Evolutionary conservation across 2,797 vertebrate genomes (phyloP).

Genomic region (Meda fulgida): DNA sequence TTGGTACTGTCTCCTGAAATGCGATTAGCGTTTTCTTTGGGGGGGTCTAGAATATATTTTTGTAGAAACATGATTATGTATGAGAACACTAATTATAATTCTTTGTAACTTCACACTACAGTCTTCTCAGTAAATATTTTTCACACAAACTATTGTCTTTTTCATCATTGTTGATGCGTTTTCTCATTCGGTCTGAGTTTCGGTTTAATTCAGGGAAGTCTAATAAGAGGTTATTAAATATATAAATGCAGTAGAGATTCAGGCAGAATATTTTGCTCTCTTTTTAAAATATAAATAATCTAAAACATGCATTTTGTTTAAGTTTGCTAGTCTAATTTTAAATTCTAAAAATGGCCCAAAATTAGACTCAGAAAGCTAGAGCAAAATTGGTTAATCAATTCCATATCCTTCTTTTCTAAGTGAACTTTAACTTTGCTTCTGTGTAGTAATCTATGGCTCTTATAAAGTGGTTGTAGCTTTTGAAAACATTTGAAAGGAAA

Average conservation of each 20-base stretch:
- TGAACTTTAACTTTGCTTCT: background rate
- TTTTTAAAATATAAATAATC: background rate
- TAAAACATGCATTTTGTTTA: background rate
- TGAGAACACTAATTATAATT: constrained; percentile 71
- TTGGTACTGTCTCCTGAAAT: constrained; percentile 81
- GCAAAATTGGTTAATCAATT: background rate
- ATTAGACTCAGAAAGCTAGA: background rate
- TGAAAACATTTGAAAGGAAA: constrained; percentile 49
- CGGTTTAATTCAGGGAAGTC: background rate
- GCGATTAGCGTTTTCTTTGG: constrained; percentile 73
- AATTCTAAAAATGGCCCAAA: background rate
- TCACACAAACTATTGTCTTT: constrained; percentile 65
- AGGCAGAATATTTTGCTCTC: background rate
- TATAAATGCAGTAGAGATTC: background rate
- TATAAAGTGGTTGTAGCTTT: background rate
- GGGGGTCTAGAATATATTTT: constrained; percentile 82
- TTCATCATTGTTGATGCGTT: background rate
- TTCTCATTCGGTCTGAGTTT: background rate
- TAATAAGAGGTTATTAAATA: background rate
- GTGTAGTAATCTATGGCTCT: background rate
- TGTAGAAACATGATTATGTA: constrained; percentile 79
- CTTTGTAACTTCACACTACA: constrained; percentile 81
- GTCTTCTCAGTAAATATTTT: constrained; percentile 76
- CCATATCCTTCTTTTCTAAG: background rate
- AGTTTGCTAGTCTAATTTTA: background rate